Evolutionary conservation across 2,113 vertebrate species (phyloP).

Genomic region (Oriolus oriolus): DNA sequence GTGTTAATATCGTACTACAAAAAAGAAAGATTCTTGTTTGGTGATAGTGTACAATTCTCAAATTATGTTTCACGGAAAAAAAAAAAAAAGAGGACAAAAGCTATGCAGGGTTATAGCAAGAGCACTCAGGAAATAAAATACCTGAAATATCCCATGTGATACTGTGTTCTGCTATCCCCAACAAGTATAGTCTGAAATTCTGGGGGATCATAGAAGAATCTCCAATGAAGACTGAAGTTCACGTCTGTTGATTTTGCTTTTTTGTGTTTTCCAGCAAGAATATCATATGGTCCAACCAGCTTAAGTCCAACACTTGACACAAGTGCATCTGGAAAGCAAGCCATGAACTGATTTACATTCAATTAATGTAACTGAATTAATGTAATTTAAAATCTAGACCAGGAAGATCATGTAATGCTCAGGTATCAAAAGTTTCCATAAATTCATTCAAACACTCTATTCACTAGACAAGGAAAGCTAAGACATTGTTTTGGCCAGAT

Average conservation of each 20-base stretch:
- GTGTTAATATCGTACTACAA: not conserved
- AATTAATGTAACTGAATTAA: too few species aligned
- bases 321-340: slow-evolving; percentile 79
- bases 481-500: not conserved
- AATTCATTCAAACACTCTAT: not conserved
- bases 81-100: not conserved
- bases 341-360: not conserved
- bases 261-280: slow-evolving; percentile 88
- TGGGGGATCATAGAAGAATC: slow-evolving; percentile 94
- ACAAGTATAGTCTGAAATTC: slow-evolving; percentile 92
- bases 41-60: rapidly evolving
- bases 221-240: slow-evolving; percentile 90
- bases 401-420: not conserved
- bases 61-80: not conserved
- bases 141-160: slow-evolving; percentile 98
- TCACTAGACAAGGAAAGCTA: not conserved
- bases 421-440: not conserved
- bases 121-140: slow-evolving; percentile 46
- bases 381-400: not conserved
- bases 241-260: slow-evolving; percentile 63
- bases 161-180: slow-evolving; percentile 80
- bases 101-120: not conserved
- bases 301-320: slow-evolving; percentile 79
- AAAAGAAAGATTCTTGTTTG: not conserved
- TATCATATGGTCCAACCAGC: slow-evolving; percentile 92